Conservation (phyloP, 2,113 vertebrate species). For the Lethenteron reissneri region DNA sequence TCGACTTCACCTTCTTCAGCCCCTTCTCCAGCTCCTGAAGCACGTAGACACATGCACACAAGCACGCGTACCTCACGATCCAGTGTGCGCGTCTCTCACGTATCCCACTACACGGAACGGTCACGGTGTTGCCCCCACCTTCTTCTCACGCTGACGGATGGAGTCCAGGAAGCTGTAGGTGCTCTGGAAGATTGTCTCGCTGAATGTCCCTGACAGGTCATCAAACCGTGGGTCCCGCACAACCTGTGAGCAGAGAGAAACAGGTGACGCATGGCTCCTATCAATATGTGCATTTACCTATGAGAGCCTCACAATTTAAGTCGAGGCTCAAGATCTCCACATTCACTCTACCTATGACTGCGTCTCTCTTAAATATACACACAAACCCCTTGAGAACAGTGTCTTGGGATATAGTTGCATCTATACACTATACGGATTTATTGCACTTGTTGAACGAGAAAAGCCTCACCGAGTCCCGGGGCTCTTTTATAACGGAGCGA, state of each 20-base stretch:
- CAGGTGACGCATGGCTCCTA: not conserved
- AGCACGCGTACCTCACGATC: not conserved
- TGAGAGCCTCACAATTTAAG: not conserved
- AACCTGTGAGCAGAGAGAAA: constrained; percentile 17
- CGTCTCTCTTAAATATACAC: too few species aligned
- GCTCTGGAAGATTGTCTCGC: constrained; percentile 57
- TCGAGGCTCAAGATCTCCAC: too few species aligned
- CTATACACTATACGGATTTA: not conserved
- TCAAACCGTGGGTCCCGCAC: constrained; percentile 72
- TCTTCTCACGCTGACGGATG: constrained; percentile 40
- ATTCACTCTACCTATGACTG: too few species aligned
- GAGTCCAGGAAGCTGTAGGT: constrained; percentile 50
- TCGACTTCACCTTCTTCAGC: constrained; percentile 20
- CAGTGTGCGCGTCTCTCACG: not conserved
- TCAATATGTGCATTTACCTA: too few species aligned
- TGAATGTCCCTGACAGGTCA: constrained; percentile 77
- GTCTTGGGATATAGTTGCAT: constrained; percentile 7
- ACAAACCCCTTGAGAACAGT: not conserved
- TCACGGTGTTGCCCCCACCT: constrained; percentile 21
- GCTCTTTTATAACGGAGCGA: too few species aligned
- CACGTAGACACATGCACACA: constrained; percentile 8
- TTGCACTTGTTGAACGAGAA: too few species aligned
- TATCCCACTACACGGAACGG: not conserved
- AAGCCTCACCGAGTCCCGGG: too few species aligned
- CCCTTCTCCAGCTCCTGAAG: constrained; percentile 30